Conservation (phyloP, 2,113 vertebrate species). For the Cyprinodon variegatus region DNA sequence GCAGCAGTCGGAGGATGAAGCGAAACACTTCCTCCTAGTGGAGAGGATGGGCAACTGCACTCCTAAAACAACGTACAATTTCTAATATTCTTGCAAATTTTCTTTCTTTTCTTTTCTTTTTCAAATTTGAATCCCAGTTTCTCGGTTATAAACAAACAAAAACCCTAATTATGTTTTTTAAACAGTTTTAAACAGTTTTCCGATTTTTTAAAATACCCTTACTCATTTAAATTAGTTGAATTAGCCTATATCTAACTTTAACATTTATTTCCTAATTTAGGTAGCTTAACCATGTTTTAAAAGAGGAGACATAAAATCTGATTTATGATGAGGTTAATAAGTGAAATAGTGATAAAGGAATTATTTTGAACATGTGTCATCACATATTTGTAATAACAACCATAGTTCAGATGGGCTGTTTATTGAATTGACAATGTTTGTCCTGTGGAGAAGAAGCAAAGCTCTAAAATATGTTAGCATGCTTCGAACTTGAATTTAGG, state of each 20-base stretch:
- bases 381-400: too few relatives aligned
- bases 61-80: not conserved
- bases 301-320: too few relatives aligned
- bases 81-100: not conserved
- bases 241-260: too few relatives aligned
- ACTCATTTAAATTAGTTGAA: not conserved
- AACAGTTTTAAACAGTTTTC: too few relatives aligned
- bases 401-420: too few relatives aligned
- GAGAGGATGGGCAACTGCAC: conserved; percentile 30
- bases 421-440: not conserved
- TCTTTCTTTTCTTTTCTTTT: too few relatives aligned
- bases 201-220: not conserved
- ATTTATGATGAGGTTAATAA: too few relatives aligned
- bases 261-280: too few relatives aligned
- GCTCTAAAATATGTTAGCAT: not conserved
- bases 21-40: conserved; percentile 49
- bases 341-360: too few relatives aligned
- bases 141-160: not conserved
- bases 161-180: not conserved
- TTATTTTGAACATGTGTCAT: too few relatives aligned
- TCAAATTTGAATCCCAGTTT: not conserved
- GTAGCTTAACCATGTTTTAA: too few relatives aligned
- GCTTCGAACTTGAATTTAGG: not conserved
- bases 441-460: not conserved
- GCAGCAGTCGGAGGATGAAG: not conserved